Conservation (phyloP, 2,797 vertebrate species). For the Pangasius mekongensis region DNA sequence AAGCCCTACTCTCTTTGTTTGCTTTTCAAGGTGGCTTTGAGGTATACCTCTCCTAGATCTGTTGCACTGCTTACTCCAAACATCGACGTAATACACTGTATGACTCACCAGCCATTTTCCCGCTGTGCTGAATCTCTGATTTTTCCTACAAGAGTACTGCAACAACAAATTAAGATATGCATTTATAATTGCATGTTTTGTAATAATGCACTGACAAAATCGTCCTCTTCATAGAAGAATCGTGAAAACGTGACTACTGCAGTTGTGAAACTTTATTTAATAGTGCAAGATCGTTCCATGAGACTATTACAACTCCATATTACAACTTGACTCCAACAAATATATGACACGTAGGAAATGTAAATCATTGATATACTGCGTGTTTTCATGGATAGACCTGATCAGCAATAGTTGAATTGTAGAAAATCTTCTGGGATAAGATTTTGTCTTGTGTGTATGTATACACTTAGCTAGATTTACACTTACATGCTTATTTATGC, state of each 20-base stretch:
- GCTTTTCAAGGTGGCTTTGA: neutral
- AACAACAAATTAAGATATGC: neutral
- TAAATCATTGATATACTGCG: too few relatives aligned
- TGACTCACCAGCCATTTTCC: neutral
- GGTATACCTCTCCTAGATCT: neutral
- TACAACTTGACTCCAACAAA: neutral
- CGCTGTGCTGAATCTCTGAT: neutral
- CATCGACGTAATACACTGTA: neutral
- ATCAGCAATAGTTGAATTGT: neutral
- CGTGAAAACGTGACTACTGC: neutral
- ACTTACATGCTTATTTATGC: neutral
- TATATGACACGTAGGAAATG: neutral
- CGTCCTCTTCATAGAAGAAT: neutral
- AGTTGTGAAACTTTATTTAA: neutral
- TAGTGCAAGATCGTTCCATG: neutral
- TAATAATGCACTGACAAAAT: neutral
- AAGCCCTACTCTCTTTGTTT: neutral
- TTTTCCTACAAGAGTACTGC: neutral
- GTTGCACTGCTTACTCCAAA: neutral
- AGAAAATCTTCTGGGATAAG: neutral
- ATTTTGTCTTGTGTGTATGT: neutral
- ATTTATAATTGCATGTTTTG: neutral
- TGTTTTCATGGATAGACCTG: neutral
- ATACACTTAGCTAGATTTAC: neutral
- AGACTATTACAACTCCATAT: neutral